Base-by-base conservation (phyloP, 2,888 invertebrate genomes). In the Ectropis crepuscularia region DNA sequence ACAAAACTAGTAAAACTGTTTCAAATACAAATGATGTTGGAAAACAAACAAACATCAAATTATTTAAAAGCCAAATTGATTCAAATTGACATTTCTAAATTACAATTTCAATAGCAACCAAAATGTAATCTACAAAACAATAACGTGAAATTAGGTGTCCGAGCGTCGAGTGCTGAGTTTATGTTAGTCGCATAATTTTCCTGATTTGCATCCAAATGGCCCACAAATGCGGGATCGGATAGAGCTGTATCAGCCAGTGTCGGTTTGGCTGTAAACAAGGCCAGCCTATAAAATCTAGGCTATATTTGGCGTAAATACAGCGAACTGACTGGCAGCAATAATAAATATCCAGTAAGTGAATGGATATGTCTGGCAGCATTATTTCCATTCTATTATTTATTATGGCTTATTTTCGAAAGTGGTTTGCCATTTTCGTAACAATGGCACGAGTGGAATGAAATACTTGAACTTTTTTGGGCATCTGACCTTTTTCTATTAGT, bases 141-240 rank as follows among this genome's bases (percentile, higher is more conserved):
- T 45, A 54, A 6, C 9, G 8, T 10, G 1, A 54, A 28, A 28
- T 28, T 28, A 28, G 16, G 16, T 28, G 16, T 28, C 16, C 16
- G 16, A 28, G 16, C 16, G 16, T 28, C 16, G 16, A 28, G 45
- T 45, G 9, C 53, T 43, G 46, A 46, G 41, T 39, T 42, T 37
- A 28, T 48, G 48, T 48, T 12, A 39, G 9, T 38, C 11, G 38
- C 39, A 39, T 50, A 10, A 16, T 39, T 45, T 6, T 39, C 39
- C 39, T 11, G 51, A 58, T 45, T 58, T 58, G 39, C 50, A 57
- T 50, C 10, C 38, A 57, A 42, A 49, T 49, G 43, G 36, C 5
- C 5, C 28, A 46, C 41, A 45, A 11, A 36, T 41, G 36, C n/a
- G 46, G 28, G 9, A 41, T 53, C 36, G 11, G 12, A 41, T 11